A percentile compares a stretch with the other conserved stretches of the same genome.
Evolutionary conservation across 2,797 vertebrate species (phyloP).

Genomic region (Parauchenoglanis ngamensis): DNA sequence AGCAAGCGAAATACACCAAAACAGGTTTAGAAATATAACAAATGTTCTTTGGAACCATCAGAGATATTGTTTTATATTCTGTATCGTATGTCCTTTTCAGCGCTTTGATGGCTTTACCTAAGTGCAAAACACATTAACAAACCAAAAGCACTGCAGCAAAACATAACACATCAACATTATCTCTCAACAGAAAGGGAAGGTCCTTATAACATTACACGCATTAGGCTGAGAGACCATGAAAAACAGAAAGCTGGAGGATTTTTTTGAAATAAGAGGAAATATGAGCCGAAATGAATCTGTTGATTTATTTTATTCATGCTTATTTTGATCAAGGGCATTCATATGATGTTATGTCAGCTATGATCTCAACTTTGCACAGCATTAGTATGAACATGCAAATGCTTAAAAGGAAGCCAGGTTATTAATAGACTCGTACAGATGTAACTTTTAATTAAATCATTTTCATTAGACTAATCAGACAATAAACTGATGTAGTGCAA

Average conservation of each 20-base stretch:
- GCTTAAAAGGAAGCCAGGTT: neutral
- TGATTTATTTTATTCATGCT: neutral
- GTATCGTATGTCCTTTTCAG: neutral
- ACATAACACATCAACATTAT: neutral
- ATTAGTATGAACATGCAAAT: neutral
- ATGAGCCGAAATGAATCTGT: neutral
- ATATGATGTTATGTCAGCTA: neutral
- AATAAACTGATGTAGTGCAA: neutral
- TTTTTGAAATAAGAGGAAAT: slow-evolving; percentile 1
- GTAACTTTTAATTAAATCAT: neutral
- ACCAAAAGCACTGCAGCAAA: neutral
- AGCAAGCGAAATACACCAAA: slow-evolving; percentile 35
- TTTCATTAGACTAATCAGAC: neutral
- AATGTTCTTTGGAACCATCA: slow-evolving; percentile 16
- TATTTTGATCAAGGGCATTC: slow-evolving; percentile 2
- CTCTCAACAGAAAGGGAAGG: neutral
- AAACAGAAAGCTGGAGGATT: slow-evolving; percentile 3
- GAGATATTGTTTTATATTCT: slow-evolving; percentile 37
- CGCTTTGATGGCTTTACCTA: slow-evolving; percentile 4
- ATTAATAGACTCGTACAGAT: neutral
- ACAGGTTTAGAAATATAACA: slow-evolving; percentile 30
- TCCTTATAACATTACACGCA: neutral
- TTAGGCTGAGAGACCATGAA: neutral
- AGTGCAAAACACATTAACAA: slow-evolving; percentile 6
- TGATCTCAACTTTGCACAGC: neutral